Conservation (phyloP, 2,797 vertebrate genomes). For the Acridotheres tristis region DNA sequence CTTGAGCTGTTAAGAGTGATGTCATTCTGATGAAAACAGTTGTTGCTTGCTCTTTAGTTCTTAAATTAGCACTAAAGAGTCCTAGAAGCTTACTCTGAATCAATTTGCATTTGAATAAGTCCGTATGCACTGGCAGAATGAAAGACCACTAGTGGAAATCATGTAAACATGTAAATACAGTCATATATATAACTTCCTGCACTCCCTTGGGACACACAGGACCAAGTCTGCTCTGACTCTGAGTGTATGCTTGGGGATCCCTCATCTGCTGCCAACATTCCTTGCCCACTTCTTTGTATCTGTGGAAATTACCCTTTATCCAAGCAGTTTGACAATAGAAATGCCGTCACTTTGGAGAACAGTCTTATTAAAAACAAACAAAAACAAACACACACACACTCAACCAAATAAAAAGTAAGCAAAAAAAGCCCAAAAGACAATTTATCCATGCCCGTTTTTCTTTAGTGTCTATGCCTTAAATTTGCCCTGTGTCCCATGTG, state of each 20-base stretch:
- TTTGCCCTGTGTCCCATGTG: neutral
- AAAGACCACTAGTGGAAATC: neutral
- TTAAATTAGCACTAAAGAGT: neutral
- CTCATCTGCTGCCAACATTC: neutral
- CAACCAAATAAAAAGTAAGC: neutral
- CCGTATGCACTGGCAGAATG: neutral
- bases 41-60: neutral
- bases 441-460: neutral
- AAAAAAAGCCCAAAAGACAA: neutral
- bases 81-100: neutral
- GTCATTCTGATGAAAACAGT: neutral
- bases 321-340: neutral
- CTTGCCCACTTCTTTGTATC: neutral
- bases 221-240: neutral
- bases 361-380: neutral
- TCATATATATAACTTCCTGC: neutral
- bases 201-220: neutral
- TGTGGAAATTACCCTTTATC: neutral
- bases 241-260: accelerated
- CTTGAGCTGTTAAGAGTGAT: neutral
- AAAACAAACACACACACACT: neutral
- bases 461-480: neutral
- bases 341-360: neutral
- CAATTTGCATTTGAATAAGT: neutral
- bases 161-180: neutral